Evolutionary conservation across 2,888 invertebrate species (phyloP), one percentile per base, ranked within the genome.

Genomic region (Athalia rosae): DNA sequence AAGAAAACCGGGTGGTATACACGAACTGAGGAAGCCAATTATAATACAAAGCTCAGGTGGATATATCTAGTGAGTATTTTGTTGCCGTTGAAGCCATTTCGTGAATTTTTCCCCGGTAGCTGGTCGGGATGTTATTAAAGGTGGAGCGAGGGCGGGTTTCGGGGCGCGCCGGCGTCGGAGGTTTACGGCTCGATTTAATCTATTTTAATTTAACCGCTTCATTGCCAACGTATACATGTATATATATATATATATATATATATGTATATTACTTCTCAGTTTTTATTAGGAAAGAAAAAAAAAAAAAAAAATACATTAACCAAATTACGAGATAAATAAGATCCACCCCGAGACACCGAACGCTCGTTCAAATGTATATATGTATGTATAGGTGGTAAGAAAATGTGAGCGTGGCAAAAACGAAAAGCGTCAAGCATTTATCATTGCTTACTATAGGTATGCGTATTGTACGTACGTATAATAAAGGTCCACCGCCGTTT

Each of bases 271-370:
- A 28, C 28, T 28, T 28, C 28, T 28, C 28, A 53, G 53, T 11
- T 53, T n/a, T n/a, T 28, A 13, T 4, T 5, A 7, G 43, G 8
- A 7, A 11, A 64, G 13, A 13, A 13, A 47, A 3, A 13, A 13
- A 47, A 64, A 13, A 6, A 53, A 71, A 48, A 5, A 69, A 69
- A 58, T 59, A 41, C 66, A 69, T 77, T 69, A 69, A 43, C 50
- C 50, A 77, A 69, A 77, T 69, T 77, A 64, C 66, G 47, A 59
- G 77, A 69, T 58, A 58, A 77, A 48, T 15, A 8, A 67, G 50
- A 48, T 50, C 28, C 47, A 58, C 28, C 28, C 47, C 56, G 48
- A 69, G 59, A 43, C 47, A 41, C 61, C 11, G 7, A 67, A 77
- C 4, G 43, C 43, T 59, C 28, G 59, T 48, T 67, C 45, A 56